Evolutionary conservation across 2,888 invertebrate species (phyloP), one percentile per base, ranked within the genome.

Genomic region (Luperina nickerlii): DNA sequence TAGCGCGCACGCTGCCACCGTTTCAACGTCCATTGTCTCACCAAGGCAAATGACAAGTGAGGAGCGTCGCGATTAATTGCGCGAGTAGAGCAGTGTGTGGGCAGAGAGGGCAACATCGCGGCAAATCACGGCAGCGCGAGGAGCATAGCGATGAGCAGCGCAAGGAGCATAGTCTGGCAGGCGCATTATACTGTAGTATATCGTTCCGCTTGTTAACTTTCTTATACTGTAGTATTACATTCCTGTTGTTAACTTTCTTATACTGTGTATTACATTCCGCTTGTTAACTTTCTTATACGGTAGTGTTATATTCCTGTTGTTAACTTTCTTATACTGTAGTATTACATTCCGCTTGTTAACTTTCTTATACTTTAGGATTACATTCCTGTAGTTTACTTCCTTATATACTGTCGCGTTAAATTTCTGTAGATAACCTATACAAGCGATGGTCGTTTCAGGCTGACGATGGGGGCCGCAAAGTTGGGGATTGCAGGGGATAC

Each of bases 391-490:
- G 32, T 32, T 32, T 5, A 63, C 32, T 63, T 62, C 7, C 63
- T 38, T 38, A 65, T 18, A 8, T n/a, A n/a, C 63, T 42, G 20
- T 45, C 6, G n/a, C n/a, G 65, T 57, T 57, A 77, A 11, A 57
- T 57, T 74, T 11, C 65, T 42, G 13, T 45, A 48, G 5, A n/a
- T 27, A 20, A 42, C n/a, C 42, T 91, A 95, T 9, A 94, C 96
- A 51, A 96, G 94, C 0, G 96, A 96, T 1, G 96, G 96, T 74
- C 96, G 89, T 86, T 96, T 96, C 57, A 96, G 67, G 85, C 93
- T 95, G 86, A 96, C 94, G 77, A 94, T 94, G 70, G 96, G 95
- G 2, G 92, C 92, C 0, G 88, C 85, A 86, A 94, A 90, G 90
- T 93, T 90, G n/a, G 94, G 94, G 66, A 92, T 91, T 6, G 93